A percentile compares a stretch with the other conserved stretches of the same genome.
phyloP scores from a whole-genome alignment of 2,113 vertebrate species.

The Indri indri region DNA sequence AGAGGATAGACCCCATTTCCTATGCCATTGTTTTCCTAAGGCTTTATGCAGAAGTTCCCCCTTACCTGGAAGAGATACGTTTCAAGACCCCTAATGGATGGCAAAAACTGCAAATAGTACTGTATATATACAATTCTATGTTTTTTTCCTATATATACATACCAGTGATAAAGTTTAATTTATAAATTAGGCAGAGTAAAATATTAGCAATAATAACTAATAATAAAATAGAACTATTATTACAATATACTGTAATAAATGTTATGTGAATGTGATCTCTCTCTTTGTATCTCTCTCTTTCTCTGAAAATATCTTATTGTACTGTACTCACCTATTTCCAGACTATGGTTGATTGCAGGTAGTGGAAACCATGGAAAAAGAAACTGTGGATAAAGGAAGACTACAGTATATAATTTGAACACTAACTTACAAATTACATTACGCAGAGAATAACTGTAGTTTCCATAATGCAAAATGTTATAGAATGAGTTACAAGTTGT shows the following conservation, averaged over 20 bases:
- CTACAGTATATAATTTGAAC: background rate
- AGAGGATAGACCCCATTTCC: background rate
- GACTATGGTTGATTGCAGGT: background rate
- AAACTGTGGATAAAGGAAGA: background rate
- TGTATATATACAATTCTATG: too few relatives aligned
- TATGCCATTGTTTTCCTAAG: background rate
- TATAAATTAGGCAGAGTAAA: background rate
- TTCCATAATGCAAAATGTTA: background rate
- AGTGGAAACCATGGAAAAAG: background rate
- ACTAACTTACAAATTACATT: conserved; percentile 51
- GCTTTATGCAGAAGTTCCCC: background rate
- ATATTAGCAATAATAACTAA: background rate
- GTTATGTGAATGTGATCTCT: background rate
- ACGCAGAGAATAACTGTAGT: conserved; percentile 14
- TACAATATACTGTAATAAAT: background rate
- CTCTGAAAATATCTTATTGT: background rate
- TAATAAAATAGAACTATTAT: background rate
- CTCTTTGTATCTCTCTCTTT: background rate
- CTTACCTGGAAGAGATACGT: background rate
- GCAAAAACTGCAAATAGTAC: background rate
- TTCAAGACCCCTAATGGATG: background rate
- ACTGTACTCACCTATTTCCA: background rate
- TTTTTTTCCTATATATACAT: background rate
- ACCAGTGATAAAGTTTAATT: background rate
- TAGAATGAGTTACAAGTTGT: background rate